Conservation (phyloP, 2,888 invertebrate species). For the Ypsolopha sequella region DNA sequence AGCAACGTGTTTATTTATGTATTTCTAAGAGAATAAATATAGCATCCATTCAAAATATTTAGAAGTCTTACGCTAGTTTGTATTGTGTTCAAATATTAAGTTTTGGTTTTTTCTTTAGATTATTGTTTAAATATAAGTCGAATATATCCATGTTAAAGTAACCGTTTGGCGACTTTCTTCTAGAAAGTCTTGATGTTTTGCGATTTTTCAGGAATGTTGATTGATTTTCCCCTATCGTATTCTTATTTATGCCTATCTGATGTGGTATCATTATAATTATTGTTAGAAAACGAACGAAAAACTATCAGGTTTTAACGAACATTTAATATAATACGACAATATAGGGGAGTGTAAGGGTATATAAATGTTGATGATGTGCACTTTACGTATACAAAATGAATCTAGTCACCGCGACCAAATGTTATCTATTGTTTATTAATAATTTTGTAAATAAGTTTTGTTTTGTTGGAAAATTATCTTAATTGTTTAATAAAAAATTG, state of each 20-base stretch:
- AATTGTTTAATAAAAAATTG: slow-evolving; percentile 3
- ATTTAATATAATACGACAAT: slow-evolving; percentile 16
- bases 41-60: background rate
- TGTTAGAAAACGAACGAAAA: slow-evolving; percentile 26
- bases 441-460: slow-evolving; percentile 7
- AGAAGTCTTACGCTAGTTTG: slow-evolving; percentile 4
- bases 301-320: slow-evolving; percentile 19
- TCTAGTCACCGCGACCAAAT: slow-evolving; percentile 32
- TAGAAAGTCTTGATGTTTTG: background rate
- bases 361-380: slow-evolving; percentile 26
- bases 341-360: slow-evolving; percentile 29
- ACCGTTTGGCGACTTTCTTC: background rate
- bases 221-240: slow-evolving; percentile 21
- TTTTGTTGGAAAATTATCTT: slow-evolving; percentile 4
- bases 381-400: slow-evolving; percentile 35
- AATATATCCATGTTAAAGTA: background rate
- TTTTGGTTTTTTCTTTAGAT: background rate
- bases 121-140: slow-evolving; percentile 4
- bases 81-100: slow-evolving; percentile 1
- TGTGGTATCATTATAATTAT: slow-evolving; percentile 41
- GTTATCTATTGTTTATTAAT: background rate
- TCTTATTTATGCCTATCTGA: slow-evolving; percentile 11
- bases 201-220: slow-evolving; percentile 31
- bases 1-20: background rate
- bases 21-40: background rate